These are phyloP conservation scores for Kryphioiulus occultus DNA, from an alignment of 2,888 invertebrate genomes.

Conservation along the genomic window DNA sequence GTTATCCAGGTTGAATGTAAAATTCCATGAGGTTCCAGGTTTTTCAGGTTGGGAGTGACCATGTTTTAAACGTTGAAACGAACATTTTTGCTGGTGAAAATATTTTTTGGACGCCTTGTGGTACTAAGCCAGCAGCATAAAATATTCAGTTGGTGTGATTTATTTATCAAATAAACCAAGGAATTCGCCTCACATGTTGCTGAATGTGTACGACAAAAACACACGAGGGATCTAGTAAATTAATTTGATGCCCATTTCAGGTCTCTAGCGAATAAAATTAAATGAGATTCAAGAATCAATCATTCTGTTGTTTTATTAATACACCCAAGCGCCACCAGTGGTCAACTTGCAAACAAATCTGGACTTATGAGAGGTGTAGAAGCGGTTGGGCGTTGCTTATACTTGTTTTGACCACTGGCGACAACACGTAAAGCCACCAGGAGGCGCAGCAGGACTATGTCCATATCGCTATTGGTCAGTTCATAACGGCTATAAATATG, in stretches of 20 bases:
- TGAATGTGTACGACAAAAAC: background rate
- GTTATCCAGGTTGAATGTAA: too few relatives aligned
- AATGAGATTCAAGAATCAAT: conserved; percentile 29
- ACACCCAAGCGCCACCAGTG: background rate
- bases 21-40: too few relatives aligned
- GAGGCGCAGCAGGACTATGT: background rate
- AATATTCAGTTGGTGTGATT: background rate
- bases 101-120: background rate
- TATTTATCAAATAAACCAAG: background rate
- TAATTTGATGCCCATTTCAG: background rate
- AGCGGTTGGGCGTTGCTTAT: background rate
- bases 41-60: too few relatives aligned
- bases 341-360: background rate
- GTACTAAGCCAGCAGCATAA: background rate
- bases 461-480: background rate
- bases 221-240: background rate
- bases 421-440: background rate
- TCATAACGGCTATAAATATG: background rate
- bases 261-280: background rate
- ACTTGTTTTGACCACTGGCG: background rate
- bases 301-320: background rate
- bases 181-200: too few relatives aligned
- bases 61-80: background rate
- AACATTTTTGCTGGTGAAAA: background rate
- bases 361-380: background rate